Evolutionary conservation across 2,888 invertebrate species (phyloP), one percentile per base, ranked within the genome.

Genomic region (Dichetophora obliterata): DNA sequence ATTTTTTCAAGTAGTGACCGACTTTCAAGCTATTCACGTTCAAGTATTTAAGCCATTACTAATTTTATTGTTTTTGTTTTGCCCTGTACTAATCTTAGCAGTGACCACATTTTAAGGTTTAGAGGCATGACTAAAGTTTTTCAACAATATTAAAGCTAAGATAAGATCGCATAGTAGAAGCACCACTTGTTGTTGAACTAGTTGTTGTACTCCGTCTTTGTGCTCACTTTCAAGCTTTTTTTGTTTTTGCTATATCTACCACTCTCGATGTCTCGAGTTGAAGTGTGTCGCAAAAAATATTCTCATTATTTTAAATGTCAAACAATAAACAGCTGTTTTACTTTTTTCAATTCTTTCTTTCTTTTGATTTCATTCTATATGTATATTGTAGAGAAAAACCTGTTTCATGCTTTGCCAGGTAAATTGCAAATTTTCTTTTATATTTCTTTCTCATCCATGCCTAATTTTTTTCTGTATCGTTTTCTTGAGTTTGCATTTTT

Each of bases 281-380:
- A 3, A 22, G 19, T 57, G 11, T 22, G 57, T 57, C 5, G 57
- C 9, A 1, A 9, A 8, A 19, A 11, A 63, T 63, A 63, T 34
- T 59, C 27, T 34, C n/a, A 63, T 34, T 63, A n/a, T 63, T 61
- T 63, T 63, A 37, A 63, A 9, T 63, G 34, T 34, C 34, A 63
- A 63, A 63, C 16, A 14, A 34, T 34, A 31, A 63, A 63, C 63
- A 63, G 63, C 34, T 63, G 27, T 34, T 34, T 14, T 27, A 34
- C 24, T 63, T 34, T 34, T 37, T 37, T 8, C 8, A 37, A 6
- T 37, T 37, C 1, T 37, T 37, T 63, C 37, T 6, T 34, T 63
- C 16, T 11, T 63, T 63, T 63, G 61, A 2, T 61, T 22, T 27
- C 5, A 8, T 19, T 22, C 22, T 57, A 11, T 43, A n/a, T n/a